A percentile compares a stretch with the other conserved stretches of the same genome.
Conservation (phyloP, 2,797 vertebrate species). For the Tachyglossus aculeatus region DNA sequence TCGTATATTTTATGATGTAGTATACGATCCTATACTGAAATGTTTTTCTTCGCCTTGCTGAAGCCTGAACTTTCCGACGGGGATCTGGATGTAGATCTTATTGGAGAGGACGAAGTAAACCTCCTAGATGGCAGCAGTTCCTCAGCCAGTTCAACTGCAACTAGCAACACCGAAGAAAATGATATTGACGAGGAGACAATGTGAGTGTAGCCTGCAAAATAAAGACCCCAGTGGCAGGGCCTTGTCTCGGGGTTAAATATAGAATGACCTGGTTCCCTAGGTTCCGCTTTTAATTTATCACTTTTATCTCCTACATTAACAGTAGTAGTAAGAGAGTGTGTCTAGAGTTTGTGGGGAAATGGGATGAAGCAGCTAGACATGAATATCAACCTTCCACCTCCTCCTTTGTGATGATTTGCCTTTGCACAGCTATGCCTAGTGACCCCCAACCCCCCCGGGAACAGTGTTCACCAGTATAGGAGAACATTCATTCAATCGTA, state of each 20-base stretch:
- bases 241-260: not conserved
- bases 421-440: too few relatives aligned
- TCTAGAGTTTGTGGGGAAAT: not conserved
- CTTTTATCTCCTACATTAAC: too few relatives aligned
- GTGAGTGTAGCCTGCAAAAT: slow-evolving; percentile 74
- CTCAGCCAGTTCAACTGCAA: slow-evolving; percentile 97
- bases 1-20: not conserved
- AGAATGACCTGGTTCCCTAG: too few relatives aligned
- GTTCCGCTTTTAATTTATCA: too few relatives aligned
- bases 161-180: slow-evolving; percentile 98
- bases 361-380: fast-evolving
- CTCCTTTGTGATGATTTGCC: too few relatives aligned
- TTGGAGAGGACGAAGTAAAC: slow-evolving; percentile 92
- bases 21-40: not conserved
- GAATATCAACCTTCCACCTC: not conserved
- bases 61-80: slow-evolving; percentile 92
- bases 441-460: too few relatives aligned
- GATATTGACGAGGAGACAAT: slow-evolving; percentile 98
- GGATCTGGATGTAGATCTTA: slow-evolving; percentile 93
- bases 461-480: too few relatives aligned
- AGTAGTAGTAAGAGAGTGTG: too few relatives aligned
- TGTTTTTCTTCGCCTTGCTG: slow-evolving; percentile 1
- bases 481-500: too few relatives aligned
- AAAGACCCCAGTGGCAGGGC: not conserved
- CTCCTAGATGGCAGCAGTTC: slow-evolving; percentile 95